A percentile compares a stretch with the other conserved stretches of the same genome.
These are phyloP conservation scores for Nycteola revayana DNA, from an alignment of 2,888 invertebrate species.

Conservation along the genomic window DNA sequence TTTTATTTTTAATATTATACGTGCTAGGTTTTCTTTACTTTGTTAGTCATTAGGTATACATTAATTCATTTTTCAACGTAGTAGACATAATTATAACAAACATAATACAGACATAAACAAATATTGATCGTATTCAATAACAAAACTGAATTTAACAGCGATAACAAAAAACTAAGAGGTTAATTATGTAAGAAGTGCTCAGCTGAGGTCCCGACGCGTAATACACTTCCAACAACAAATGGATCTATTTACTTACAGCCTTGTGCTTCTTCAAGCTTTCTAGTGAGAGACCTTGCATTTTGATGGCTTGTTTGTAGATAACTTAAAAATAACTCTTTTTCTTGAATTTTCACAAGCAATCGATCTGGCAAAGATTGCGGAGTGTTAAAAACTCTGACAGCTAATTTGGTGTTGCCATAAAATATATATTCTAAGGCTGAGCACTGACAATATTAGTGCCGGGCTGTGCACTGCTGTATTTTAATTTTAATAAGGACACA, in stretches of 20 bases:
- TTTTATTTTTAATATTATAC: too few relatives aligned
- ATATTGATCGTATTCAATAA: constrained; percentile 5
- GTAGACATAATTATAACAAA: too few relatives aligned
- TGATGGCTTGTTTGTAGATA: constrained; percentile 34
- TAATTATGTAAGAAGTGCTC: constrained; percentile 71
- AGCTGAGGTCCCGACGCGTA: constrained; percentile 23
- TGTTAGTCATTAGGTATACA: too few relatives aligned
- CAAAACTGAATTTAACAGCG: neutral
- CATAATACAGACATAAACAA: too few relatives aligned
- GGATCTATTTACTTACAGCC: constrained; percentile 83
- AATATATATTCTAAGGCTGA: too few relatives aligned
- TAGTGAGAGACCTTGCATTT: constrained; percentile 88
- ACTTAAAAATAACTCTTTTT: constrained; percentile 9
- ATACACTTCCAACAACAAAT: constrained; percentile 15
- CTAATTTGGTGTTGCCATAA: neutral
- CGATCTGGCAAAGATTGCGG: constrained; percentile 5
- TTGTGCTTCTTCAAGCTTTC: constrained; percentile 89
- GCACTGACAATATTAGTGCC: too few relatives aligned
- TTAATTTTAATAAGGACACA: too few relatives aligned
- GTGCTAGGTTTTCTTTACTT: too few relatives aligned
- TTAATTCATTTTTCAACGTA: too few relatives aligned
- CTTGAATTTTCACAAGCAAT: constrained; percentile 9
- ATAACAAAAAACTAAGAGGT: constrained; percentile 46
- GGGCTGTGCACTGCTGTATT: too few relatives aligned
- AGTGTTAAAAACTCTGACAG: constrained; percentile 17